Conservation (phyloP, 1,140 invertebrate species). For the Hormaphis cornu region DNA sequence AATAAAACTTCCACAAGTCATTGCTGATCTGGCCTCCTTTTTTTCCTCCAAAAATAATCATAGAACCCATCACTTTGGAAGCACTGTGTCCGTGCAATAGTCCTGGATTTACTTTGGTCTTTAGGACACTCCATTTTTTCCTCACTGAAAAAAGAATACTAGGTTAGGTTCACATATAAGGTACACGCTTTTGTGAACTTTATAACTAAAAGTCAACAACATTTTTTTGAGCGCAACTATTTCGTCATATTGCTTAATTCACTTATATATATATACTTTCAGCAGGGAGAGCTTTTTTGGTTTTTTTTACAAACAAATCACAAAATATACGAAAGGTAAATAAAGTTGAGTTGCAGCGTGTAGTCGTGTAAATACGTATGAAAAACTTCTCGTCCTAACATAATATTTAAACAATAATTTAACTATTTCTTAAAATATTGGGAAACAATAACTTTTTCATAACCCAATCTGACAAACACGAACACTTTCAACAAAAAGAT, state of each 20-base stretch:
- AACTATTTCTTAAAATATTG: too few relatives aligned
- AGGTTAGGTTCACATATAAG: not conserved
- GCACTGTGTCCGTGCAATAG: conserved; percentile 73
- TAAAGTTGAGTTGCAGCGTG: too few relatives aligned
- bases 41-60: conserved; percentile 78
- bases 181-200: not conserved
- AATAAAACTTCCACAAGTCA: conserved; percentile 80
- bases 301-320: too few relatives aligned
- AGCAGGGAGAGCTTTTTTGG: too few relatives aligned
- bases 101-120: conserved; percentile 59
- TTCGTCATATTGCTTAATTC: not conserved
- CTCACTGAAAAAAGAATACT: conserved; percentile 46
- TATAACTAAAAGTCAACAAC: not conserved
- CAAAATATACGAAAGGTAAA: too few relatives aligned
- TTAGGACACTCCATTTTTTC: conserved; percentile 58
- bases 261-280: too few relatives aligned
- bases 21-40: conserved; percentile 59
- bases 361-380: too few relatives aligned
- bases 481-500: too few relatives aligned
- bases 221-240: not conserved
- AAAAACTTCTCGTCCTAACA: too few relatives aligned
- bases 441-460: too few relatives aligned
- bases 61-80: conserved; percentile 63
- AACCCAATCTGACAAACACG: too few relatives aligned
- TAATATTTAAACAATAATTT: too few relatives aligned